Conservation (phyloP, 2,113 vertebrate genomes). For the Scytalopus superciliaris region DNA sequence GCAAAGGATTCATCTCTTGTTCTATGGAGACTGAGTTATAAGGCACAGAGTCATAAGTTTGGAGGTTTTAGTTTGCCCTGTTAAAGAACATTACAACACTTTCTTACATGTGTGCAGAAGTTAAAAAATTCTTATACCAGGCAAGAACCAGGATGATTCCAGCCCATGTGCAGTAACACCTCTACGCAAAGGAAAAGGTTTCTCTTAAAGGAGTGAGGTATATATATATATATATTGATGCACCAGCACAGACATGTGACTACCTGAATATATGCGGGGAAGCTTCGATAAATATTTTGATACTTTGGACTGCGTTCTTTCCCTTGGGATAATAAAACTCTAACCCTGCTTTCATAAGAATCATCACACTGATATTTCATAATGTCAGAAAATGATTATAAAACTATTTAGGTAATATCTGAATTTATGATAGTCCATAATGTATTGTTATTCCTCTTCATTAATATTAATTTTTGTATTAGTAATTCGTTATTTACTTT, state of each 20-base stretch:
- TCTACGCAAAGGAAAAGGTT: not conserved
- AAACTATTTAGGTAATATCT: not conserved
- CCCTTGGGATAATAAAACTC: not conserved
- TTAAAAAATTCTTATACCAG: not conserved
- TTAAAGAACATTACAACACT: not conserved
- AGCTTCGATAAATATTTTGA: not conserved
- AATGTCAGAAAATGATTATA: not conserved
- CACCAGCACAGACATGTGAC: not conserved
- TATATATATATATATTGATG: not conserved
- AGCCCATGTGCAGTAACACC: not conserved
- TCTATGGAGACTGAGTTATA: not conserved
- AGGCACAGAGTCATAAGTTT: not conserved
- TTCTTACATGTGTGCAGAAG: not conserved
- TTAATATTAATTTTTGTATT: not conserved
- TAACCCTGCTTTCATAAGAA: too few relatives aligned
- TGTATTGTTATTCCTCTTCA: not conserved
- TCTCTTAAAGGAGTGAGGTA: not conserved
- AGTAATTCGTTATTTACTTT: not conserved
- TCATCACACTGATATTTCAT: not conserved
- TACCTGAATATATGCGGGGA: not conserved
- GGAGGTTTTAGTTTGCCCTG: not conserved
- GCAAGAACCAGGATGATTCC: not conserved
- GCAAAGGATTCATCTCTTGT: not conserved
- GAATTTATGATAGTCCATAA: not conserved
- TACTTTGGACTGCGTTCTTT: not conserved